phyloP scores from a whole-genome alignment of 2,888 invertebrate species.

The Dichetophora obliterata region DNA sequence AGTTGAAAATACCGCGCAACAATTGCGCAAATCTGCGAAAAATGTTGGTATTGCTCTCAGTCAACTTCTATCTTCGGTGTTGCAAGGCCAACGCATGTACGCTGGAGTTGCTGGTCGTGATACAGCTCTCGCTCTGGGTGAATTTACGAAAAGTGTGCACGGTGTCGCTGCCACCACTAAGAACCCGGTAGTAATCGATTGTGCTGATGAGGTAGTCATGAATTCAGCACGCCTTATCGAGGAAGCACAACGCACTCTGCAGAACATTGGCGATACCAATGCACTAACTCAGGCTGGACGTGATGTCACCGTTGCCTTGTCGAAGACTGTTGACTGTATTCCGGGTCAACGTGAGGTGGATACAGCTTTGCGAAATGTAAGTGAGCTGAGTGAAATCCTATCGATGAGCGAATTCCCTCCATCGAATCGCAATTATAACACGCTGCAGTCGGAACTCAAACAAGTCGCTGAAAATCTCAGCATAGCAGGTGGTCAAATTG shows the following conservation, averaged over 20 bases:
- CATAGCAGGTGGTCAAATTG: conserved; percentile 86
- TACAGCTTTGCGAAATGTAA: conserved; percentile 85
- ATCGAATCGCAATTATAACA: conserved; percentile 80
- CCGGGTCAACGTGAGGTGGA: conserved; percentile 97
- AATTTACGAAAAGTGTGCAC: conserved; percentile 81
- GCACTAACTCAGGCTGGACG: conserved; percentile 80
- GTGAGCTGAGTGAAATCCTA: conserved; percentile 80
- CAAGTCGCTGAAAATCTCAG: conserved; percentile 87
- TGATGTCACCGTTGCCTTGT: conserved; percentile 76
- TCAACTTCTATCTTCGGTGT: conserved; percentile 86
- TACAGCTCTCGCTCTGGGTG: conserved; percentile 81
- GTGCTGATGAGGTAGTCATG: conserved; percentile 84
- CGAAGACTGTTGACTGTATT: conserved; percentile 81
- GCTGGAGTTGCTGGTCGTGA: conserved; percentile 86
- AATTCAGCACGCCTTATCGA: conserved; percentile 84
- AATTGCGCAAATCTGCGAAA: conserved; percentile 73
- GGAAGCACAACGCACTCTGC: conserved; percentile 79
- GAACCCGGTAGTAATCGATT: conserved; percentile 75
- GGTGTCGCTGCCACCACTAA: conserved; percentile 82
- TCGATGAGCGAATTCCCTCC: conserved; percentile 82
- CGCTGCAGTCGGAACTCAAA: conserved; percentile 88
- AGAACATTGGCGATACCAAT: conserved; percentile 64
- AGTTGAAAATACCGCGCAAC: conserved; percentile 72
- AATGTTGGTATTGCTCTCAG: conserved; percentile 87
- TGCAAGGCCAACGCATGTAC: conserved; percentile 84